These are phyloP conservation scores for Onthophagus taurus DNA, from an alignment of 1,140 invertebrate genomes.

Conservation along the genomic window DNA sequence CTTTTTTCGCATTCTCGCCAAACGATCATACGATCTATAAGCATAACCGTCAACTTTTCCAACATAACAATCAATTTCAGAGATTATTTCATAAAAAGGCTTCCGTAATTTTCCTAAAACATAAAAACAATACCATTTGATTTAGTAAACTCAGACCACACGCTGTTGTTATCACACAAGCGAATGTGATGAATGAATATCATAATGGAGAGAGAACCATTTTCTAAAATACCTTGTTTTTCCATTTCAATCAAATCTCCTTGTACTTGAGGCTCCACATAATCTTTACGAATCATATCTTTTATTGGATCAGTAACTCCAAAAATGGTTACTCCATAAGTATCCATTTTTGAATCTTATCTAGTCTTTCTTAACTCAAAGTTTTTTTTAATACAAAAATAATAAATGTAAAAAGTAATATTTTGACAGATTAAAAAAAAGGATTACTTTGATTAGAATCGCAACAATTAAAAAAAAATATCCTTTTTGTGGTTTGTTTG, in stretches of 20 bases:
- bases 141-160: no score
- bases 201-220: background rate
- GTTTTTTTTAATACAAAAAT: no score
- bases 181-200: no score
- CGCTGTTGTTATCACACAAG: no score
- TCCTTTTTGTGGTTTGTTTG: no score
- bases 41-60: constrained; percentile 28
- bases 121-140: background rate
- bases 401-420: no score
- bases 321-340: constrained; percentile 25
- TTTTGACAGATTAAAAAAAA: no score
- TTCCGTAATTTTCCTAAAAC: background rate
- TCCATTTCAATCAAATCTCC: background rate
- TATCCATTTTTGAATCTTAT: constrained; percentile 30
- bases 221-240: background rate
- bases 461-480: no score
- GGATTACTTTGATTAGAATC: no score
- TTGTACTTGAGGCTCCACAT: constrained; percentile 18
- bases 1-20: constrained; percentile 23
- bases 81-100: constrained; percentile 23
- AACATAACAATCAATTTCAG: constrained; percentile 27
- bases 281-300: constrained; percentile 25
- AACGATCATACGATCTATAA: constrained; percentile 25
- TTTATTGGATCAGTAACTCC: constrained; percentile 23
- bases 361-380: no score